phyloP scores from a whole-genome alignment of 92 coral and sea anemone genomes.

The Nematostella vectensis region DNA sequence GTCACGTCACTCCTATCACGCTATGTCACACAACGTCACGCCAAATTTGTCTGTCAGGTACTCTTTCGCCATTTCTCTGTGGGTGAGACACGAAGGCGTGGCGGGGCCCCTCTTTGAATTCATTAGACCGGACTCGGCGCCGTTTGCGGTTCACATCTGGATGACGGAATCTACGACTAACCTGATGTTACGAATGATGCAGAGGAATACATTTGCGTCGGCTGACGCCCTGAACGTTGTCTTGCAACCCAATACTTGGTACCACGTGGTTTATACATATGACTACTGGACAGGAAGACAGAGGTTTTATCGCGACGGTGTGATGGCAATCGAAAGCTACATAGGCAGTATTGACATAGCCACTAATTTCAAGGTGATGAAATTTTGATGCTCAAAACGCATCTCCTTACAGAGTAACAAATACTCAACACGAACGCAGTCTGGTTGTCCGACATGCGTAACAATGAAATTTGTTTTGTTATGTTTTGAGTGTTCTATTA shows the following conservation, averaged over 20 bases:
- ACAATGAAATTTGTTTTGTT: no score
- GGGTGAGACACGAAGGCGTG: constrained; percentile 4
- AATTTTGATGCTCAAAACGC: neutral
- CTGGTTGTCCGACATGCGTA: no score
- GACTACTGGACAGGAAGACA: constrained; percentile 5
- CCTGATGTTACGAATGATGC: neutral
- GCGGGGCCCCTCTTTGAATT: constrained; percentile 8
- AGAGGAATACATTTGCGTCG: neutral
- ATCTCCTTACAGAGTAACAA: no score
- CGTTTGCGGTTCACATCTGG: constrained; percentile 1
- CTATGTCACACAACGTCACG: no score
- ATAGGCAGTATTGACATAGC: constrained; percentile 19
- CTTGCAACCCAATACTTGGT: constrained; percentile 12
- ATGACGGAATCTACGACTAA: neutral
- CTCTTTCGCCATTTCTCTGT: constrained; percentile 2
- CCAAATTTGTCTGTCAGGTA: no score
- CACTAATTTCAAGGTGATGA: constrained; percentile 8
- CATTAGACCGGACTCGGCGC: neutral
- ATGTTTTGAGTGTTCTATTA: no score
- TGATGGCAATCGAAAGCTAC: neutral
- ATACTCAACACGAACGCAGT: no score
- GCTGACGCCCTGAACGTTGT: neutral
- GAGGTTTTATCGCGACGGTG: constrained; percentile 10
- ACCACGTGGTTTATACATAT: constrained; percentile 17
- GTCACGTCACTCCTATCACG: no score